phyloP scores from a whole-genome alignment of 2,797 vertebrate genomes.

The Yasuhikotakia modesta region DNA sequence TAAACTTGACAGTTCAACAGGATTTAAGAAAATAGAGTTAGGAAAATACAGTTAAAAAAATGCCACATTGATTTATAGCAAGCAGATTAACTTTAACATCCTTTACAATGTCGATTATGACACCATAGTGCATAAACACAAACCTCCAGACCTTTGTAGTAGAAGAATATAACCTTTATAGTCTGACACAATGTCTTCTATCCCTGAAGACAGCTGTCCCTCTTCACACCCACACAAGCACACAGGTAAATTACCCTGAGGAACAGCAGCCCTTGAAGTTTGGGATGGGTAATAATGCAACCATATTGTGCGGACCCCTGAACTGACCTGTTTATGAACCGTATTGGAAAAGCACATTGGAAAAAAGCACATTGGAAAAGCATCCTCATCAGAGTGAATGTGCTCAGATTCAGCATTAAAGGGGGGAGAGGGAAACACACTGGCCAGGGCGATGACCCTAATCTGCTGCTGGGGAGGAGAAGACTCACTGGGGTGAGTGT shows the following conservation, averaged over 20 bases:
- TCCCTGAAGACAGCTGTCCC: conserved; percentile 62
- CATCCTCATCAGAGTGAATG: conserved; percentile 71
- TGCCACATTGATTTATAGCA: not conserved
- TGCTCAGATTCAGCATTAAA: conserved; percentile 63
- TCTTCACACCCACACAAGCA: conserved; percentile 63
- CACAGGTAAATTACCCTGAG: conserved; percentile 71
- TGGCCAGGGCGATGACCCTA: conserved; percentile 75
- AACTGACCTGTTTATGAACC: conserved; percentile 75
- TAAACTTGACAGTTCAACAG: not conserved
- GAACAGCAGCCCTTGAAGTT: conserved; percentile 72
- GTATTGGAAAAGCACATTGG: too few species aligned
- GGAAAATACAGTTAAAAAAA: not conserved
- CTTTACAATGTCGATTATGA: not conserved
- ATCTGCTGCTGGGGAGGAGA: conserved; percentile 67
- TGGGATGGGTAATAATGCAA: conserved; percentile 60
- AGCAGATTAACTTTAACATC: conserved; percentile 11
- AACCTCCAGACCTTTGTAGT: conserved; percentile 8
- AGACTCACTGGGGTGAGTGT: conserved; percentile 69
- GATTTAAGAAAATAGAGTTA: not conserved
- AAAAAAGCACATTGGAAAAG: conserved; percentile 67
- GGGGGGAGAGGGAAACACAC: conserved; percentile 59
- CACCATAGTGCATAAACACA: not conserved
- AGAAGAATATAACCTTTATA: not conserved
- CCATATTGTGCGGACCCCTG: conserved; percentile 68
- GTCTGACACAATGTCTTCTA: conserved; percentile 22